A percentile compares a stretch with the other conserved stretches of the same genome.
These are phyloP conservation scores for Heliocidaris erythrogramma DNA, from an alignment of 35 echinoderm and acorn worm species.

Conservation along the genomic window DNA sequence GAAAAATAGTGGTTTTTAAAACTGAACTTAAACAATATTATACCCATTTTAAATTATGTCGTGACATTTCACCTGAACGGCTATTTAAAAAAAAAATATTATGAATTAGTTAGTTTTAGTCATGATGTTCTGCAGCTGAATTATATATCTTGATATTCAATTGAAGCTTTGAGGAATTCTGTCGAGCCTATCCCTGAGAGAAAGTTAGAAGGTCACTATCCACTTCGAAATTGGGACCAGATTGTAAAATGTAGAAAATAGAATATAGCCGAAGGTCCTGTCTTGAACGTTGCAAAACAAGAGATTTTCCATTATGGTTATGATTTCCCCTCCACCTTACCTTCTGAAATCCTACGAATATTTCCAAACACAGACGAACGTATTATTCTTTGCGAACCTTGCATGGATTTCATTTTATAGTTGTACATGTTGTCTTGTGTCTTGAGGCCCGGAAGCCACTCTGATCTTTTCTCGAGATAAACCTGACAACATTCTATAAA, in stretches of 20 bases:
- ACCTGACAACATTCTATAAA: background rate
- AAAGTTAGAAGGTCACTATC: background rate
- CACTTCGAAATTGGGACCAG: background rate
- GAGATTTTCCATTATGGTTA: constrained; percentile 12
- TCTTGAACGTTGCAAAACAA: background rate
- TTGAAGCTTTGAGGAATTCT: background rate
- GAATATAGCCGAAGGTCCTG: background rate
- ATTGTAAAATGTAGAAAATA: constrained; percentile 19
- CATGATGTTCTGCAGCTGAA: background rate
- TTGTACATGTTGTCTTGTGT: constrained; percentile 2
- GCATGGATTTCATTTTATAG: background rate
- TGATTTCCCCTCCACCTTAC: background rate
- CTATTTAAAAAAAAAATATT: too few species aligned
- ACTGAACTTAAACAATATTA: too few species aligned
- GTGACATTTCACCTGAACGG: too few species aligned
- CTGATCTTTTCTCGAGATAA: constrained; percentile 3
- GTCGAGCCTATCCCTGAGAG: background rate
- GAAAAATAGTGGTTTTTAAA: too few species aligned
- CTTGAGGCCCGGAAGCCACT: background rate
- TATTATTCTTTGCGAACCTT: constrained; percentile 18
- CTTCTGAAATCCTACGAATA: background rate
- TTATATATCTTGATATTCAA: background rate
- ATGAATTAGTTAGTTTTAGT: background rate
- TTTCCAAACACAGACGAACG: background rate
- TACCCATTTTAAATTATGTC: too few species aligned